Conservation (phyloP, 2,797 vertebrate species). For the Odontamblyopus lacepedii region DNA sequence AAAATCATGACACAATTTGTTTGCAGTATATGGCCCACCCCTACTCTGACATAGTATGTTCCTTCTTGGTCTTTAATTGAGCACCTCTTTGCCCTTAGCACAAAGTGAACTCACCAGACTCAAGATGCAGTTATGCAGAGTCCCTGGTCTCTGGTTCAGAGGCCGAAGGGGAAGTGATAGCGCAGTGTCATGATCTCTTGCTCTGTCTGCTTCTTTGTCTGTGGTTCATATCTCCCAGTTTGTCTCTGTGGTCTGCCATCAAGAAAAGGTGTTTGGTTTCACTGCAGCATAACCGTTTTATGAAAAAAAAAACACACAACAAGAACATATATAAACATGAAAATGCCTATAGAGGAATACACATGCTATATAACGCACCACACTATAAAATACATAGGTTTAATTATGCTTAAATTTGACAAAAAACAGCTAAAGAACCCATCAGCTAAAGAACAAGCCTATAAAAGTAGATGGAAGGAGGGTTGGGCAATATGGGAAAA, state of each 20-base stretch:
- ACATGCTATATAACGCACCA: background rate
- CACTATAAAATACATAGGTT: too few species aligned
- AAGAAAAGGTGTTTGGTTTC: constrained; percentile 50
- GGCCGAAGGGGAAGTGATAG: constrained; percentile 13
- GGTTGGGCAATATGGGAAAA: too few species aligned
- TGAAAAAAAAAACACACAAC: constrained; percentile 34
- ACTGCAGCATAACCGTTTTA: constrained; percentile 16
- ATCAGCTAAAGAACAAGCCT: too few species aligned
- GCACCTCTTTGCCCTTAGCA: constrained; percentile 4
- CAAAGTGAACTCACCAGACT: background rate
- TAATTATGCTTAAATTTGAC: too few species aligned
- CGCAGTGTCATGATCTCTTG: constrained; percentile 25
- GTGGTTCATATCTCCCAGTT: constrained; percentile 12
- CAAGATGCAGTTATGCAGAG: constrained; percentile 12
- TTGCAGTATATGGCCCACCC: too few species aligned
- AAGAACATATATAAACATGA: background rate
- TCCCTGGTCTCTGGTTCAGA: constrained; percentile 3
- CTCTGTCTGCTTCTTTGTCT: constrained; percentile 27
- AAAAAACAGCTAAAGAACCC: too few species aligned
- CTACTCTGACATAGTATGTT: too few species aligned
- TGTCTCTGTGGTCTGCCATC: constrained; percentile 34
- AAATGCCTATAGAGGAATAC: background rate
- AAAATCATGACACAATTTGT: too few species aligned
- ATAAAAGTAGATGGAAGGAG: too few species aligned
- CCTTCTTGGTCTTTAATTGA: constrained; percentile 10